Evolutionary conservation across 1,140 invertebrate species (phyloP).

Genomic region (Plodia interpunctella): DNA sequence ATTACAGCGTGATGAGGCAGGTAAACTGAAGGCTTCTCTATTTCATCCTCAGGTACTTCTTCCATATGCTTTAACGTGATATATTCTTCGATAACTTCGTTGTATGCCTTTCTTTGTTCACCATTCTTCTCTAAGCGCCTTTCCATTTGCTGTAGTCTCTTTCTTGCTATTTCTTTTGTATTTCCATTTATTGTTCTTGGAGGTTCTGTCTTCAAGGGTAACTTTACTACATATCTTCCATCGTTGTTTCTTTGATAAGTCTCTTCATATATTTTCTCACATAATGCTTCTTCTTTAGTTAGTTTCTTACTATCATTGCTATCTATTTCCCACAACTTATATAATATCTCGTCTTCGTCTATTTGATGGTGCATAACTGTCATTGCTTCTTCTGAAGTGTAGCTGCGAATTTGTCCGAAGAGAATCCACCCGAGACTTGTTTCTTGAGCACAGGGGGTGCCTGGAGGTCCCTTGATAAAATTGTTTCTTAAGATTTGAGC

Average conservation of each 20-base stretch:
- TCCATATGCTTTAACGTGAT: slow-evolving; percentile 41
- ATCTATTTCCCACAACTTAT: slow-evolving; percentile 38
- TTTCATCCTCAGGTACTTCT: slow-evolving; percentile 22
- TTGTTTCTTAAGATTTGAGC: slow-evolving; percentile 29
- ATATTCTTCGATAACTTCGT: slow-evolving; percentile 50
- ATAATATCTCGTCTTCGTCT: slow-evolving; percentile 27
- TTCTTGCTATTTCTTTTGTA: slow-evolving; percentile 28
- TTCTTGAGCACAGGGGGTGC: slow-evolving; percentile 33
- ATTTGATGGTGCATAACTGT: slow-evolving; percentile 25
- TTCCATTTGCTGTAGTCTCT: slow-evolving; percentile 32
- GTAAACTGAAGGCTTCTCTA: slow-evolving; percentile 29
- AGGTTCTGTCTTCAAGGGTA: slow-evolving; percentile 34
- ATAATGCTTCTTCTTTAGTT: slow-evolving; percentile 28
- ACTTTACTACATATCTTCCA: slow-evolving; percentile 39
- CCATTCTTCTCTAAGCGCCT: slow-evolving; percentile 27
- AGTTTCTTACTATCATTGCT: slow-evolving; percentile 15
- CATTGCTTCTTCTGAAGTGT: background rate
- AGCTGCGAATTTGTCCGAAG: slow-evolving; percentile 23
- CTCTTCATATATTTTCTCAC: slow-evolving; percentile 29
- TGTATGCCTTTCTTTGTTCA: slow-evolving; percentile 38
- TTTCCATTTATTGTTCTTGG: slow-evolving; percentile 17
- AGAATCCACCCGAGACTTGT: slow-evolving; percentile 44
- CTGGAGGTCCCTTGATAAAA: slow-evolving; percentile 30
- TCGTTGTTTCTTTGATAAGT: slow-evolving; percentile 23
- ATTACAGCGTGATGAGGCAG: slow-evolving; percentile 44